These are phyloP conservation scores for Nothobranchius furzeri DNA, from an alignment of 2,113 vertebrate genomes.

Conservation along the genomic window DNA sequence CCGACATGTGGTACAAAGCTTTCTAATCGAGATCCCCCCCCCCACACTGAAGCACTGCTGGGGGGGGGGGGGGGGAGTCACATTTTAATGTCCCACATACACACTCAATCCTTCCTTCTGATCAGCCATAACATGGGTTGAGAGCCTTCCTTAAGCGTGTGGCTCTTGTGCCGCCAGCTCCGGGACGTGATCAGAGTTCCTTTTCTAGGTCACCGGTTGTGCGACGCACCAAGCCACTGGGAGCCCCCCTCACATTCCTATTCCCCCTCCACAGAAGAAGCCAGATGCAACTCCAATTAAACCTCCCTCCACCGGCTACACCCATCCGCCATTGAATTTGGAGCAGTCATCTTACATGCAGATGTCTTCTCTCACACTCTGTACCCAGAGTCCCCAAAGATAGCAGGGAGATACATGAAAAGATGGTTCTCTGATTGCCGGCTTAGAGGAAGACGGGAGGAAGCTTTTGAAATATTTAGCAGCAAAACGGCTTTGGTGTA, in stretches of 20 bases:
- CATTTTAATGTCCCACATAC: slow-evolving; percentile 8
- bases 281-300: slow-evolving; percentile 75
- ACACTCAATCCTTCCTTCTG: slow-evolving; percentile 43
- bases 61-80: slow-evolving; percentile 31
- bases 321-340: slow-evolving; percentile 67
- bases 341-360: slow-evolving; percentile 77
- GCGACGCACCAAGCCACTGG: slow-evolving; percentile 71
- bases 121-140: slow-evolving; percentile 48
- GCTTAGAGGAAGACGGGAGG: slow-evolving; percentile 65
- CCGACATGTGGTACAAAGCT: background rate
- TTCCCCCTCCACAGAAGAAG: slow-evolving; percentile 57
- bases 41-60: too few species aligned
- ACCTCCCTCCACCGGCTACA: slow-evolving; percentile 53
- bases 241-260: slow-evolving; percentile 56
- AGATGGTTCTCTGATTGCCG: slow-evolving; percentile 78
- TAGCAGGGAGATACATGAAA: slow-evolving; percentile 70
- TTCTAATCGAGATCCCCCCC: background rate
- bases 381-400: slow-evolving; percentile 71
- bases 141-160: slow-evolving; percentile 42
- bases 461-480: slow-evolving; percentile 78
- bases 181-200: slow-evolving; percentile 76
- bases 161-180: slow-evolving; percentile 61
- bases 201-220: slow-evolving; percentile 82
- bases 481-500: slow-evolving; percentile 64
- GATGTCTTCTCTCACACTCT: slow-evolving; percentile 63